Evolutionary conservation across 2,888 invertebrate genomes (phyloP).

Genomic region (Eristalis intricaria): DNA sequence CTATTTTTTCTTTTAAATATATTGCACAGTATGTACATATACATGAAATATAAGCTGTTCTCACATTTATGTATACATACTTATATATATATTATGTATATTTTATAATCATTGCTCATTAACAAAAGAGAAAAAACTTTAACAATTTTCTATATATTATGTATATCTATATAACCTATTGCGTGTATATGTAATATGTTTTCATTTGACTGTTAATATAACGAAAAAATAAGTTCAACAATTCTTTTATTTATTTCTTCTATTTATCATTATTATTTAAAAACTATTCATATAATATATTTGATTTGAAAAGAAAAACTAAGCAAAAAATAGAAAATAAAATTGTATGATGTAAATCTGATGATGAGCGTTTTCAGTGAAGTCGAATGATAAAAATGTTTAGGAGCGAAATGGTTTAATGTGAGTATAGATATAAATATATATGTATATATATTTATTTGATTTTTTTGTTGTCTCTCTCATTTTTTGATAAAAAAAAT

Average conservation of each 20-base stretch:
- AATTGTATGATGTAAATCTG: slow-evolving; percentile 50
- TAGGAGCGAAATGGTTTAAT: slow-evolving; percentile 60
- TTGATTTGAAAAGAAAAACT: slow-evolving; percentile 36
- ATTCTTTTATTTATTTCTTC: neutral
- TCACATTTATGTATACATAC: slow-evolving; percentile 16
- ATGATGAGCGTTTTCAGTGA: slow-evolving; percentile 72
- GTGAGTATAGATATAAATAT: slow-evolving; percentile 13
- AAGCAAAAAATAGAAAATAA: slow-evolving; percentile 18
- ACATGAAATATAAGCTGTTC: neutral
- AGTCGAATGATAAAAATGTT: slow-evolving; percentile 65
- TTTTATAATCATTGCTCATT: slow-evolving; percentile 40
- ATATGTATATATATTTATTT: neutral
- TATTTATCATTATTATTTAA: neutral
- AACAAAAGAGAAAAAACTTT: slow-evolving; percentile 51
- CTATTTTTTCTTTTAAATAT: slow-evolving; percentile 45
- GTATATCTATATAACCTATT: slow-evolving; percentile 22
- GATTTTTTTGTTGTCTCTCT: neutral
- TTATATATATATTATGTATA: slow-evolving; percentile 29
- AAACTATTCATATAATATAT: slow-evolving; percentile 35
- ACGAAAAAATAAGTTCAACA: slow-evolving; percentile 49
- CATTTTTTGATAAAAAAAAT: neutral
- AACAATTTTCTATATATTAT: slow-evolving; percentile 42
- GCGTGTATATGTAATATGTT: slow-evolving; percentile 41
- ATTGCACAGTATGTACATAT: slow-evolving; percentile 51
- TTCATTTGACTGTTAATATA: slow-evolving; percentile 41